A percentile compares a stretch with the other conserved stretches of the same genome.
These are phyloP conservation scores for Mus pahari DNA, from an alignment of 2,113 vertebrate genomes.

Conservation along the genomic window DNA sequence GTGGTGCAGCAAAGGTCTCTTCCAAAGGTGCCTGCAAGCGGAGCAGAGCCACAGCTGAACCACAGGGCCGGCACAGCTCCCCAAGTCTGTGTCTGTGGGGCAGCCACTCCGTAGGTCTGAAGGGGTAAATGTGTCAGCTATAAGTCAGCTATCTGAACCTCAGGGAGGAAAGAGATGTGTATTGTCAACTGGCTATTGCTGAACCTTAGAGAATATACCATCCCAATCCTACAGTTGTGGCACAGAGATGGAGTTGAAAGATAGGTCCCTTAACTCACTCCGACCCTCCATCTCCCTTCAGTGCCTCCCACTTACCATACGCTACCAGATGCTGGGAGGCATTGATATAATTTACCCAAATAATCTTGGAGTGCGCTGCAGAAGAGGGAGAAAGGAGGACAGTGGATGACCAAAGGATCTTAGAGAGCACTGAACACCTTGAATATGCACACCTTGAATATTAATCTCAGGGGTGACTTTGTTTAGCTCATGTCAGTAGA, in stretches of 20 bases:
- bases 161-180: too few species aligned
- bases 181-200: fast-evolving
- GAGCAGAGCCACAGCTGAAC: too few species aligned
- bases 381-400: not conserved
- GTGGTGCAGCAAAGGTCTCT: too few species aligned
- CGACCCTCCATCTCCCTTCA: not conserved
- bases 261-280: fast-evolving
- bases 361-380: not conserved
- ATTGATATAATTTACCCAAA: fast-evolving
- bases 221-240: too few species aligned
- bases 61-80: not conserved
- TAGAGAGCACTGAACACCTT: not conserved
- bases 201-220: not conserved
- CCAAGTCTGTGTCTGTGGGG: not conserved
- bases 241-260: not conserved
- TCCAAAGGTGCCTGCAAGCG: too few species aligned
- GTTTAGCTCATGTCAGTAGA: fast-evolving
- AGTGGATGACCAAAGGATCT: not conserved
- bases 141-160: not conserved
- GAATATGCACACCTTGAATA: too few species aligned
- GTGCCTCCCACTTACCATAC: fast-evolving
- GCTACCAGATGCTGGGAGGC: not conserved
- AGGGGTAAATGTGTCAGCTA: not conserved
- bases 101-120: not conserved
- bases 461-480: not conserved